Conservation (phyloP, 2,797 vertebrate species). For the Sebastes itinus region DNA sequence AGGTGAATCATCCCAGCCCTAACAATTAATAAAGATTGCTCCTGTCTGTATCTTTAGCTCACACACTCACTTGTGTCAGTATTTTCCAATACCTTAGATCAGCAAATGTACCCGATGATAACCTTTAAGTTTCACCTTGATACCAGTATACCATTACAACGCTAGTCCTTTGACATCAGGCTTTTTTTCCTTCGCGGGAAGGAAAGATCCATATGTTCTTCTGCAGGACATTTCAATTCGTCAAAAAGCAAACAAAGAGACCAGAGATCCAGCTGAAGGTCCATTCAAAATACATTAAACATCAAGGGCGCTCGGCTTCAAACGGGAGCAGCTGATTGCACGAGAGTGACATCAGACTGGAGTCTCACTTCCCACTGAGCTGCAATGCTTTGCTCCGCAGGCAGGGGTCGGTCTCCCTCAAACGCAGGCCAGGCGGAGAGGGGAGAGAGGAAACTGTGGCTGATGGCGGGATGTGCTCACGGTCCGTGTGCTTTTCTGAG, state of each 20-base stretch:
- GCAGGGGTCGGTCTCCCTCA: conserved; percentile 43
- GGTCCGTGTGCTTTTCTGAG: conserved; percentile 5
- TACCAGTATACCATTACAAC: too few species aligned
- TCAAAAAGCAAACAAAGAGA: conserved; percentile 12
- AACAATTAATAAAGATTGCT: too few species aligned
- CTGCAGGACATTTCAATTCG: neutral
- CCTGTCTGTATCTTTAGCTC: too few species aligned
- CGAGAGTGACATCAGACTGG: conserved; percentile 49
- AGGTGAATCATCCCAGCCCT: too few species aligned
- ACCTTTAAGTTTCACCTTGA: too few species aligned
- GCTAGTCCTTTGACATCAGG: conserved; percentile 4
- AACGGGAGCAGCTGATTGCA: conserved; percentile 36
- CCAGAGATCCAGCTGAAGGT: neutral
- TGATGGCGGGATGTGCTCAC: neutral
- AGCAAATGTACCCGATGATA: too few species aligned
- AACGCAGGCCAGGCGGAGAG: neutral
- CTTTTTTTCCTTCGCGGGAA: neutral
- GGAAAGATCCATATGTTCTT: neutral
- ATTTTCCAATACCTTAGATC: too few species aligned
- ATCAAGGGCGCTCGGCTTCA: conserved; percentile 18
- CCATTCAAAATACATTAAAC: conserved; percentile 30
- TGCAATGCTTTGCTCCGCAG: conserved; percentile 31
- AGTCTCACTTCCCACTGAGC: neutral
- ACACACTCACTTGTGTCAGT: too few species aligned
- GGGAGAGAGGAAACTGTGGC: neutral